These are phyloP conservation scores for Psococerastis gibbosa DNA, from an alignment of 2,888 invertebrate genomes.

Conservation along the genomic window DNA sequence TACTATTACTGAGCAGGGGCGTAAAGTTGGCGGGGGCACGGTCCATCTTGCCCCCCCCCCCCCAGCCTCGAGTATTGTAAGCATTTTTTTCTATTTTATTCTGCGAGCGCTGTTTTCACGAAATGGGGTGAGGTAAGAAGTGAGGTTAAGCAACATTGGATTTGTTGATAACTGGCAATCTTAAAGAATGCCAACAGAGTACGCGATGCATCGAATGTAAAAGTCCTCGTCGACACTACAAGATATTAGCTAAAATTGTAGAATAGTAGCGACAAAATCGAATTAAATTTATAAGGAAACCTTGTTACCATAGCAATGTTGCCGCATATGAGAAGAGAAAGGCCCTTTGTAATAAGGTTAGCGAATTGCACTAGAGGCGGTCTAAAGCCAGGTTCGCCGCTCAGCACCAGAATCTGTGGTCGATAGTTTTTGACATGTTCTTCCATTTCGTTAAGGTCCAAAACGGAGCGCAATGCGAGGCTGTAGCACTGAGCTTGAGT, in stretches of 20 bases:
- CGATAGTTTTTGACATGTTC: slow-evolving; percentile 97
- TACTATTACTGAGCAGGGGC: too few relatives aligned
- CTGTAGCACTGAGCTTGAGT: slow-evolving; percentile 40
- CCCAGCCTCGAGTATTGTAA: too few relatives aligned
- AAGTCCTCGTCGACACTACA: too few relatives aligned
- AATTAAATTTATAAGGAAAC: not conserved
- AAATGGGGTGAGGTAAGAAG: too few relatives aligned
- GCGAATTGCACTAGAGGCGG: slow-evolving; percentile 85
- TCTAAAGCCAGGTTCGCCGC: slow-evolving; percentile 63
- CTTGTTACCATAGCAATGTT: slow-evolving; percentile 17
- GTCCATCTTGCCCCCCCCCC: too few relatives aligned
- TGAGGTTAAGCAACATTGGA: too few relatives aligned
- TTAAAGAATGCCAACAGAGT: too few relatives aligned
- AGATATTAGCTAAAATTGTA: not conserved
- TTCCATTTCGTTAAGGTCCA: slow-evolving; percentile 55
- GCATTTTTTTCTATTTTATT: too few relatives aligned
- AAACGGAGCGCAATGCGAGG: slow-evolving; percentile 32
- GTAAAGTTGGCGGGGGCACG: too few relatives aligned
- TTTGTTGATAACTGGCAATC: too few relatives aligned
- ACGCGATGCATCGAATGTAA: too few relatives aligned
- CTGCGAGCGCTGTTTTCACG: too few relatives aligned
- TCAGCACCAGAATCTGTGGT: slow-evolving; percentile 76
- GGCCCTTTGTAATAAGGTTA: slow-evolving; percentile 75
- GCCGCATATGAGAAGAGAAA: slow-evolving; percentile 76
- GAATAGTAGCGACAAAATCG: not conserved